Conservation (phyloP, 1,140 invertebrate species). For the Stegodyphus mimosarum region DNA sequence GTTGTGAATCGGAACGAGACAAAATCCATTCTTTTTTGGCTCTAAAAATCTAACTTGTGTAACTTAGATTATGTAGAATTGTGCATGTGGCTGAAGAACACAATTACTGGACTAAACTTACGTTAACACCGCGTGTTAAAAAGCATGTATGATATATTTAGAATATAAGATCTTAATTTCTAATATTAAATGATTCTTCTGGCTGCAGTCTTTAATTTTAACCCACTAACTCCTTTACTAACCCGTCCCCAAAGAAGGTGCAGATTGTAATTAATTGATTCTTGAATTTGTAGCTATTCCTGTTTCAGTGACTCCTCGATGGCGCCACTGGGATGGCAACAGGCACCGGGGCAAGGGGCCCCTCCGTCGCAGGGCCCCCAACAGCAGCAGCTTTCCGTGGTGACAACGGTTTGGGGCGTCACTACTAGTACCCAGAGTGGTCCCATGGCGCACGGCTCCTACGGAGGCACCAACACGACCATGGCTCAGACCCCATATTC, state of each 20-base stretch:
- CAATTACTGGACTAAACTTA: too few relatives aligned
- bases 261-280: constrained; percentile 25
- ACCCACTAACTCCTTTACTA: constrained; percentile 18
- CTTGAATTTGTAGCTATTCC: constrained; percentile 49
- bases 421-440: constrained; percentile 67
- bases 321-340: constrained; percentile 63
- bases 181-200: not conserved
- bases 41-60: too few relatives aligned
- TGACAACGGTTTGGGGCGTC: constrained; percentile 70
- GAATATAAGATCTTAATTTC: not conserved
- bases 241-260: constrained; percentile 39
- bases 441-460: constrained; percentile 65
- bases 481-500: constrained; percentile 64
- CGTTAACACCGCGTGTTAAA: too few relatives aligned
- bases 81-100: too few relatives aligned
- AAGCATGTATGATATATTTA: too few relatives aligned
- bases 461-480: constrained; percentile 66
- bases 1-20: too few relatives aligned
- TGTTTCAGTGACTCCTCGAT: constrained; percentile 59
- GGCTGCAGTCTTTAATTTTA: not conserved
- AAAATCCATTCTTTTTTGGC: too few relatives aligned
- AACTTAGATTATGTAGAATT: too few relatives aligned
- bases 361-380: constrained; percentile 61
- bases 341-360: constrained; percentile 44
- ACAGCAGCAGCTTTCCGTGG: constrained; percentile 67